These are phyloP conservation scores for Leucopsar rothschildi DNA, from an alignment of 2,113 vertebrate genomes.

Conservation along the genomic window DNA sequence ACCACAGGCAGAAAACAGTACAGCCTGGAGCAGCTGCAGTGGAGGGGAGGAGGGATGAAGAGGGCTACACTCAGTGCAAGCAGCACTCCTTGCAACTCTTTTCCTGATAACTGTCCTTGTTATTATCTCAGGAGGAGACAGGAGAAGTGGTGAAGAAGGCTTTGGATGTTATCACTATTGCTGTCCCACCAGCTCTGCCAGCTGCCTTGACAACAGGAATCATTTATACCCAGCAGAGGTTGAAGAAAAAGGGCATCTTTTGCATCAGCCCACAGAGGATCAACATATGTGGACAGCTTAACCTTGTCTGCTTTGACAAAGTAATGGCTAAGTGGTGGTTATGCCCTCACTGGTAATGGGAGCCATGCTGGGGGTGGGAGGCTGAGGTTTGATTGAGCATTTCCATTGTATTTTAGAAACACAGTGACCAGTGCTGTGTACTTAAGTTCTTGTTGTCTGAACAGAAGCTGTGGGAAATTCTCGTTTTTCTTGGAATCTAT, in stretches of 20 bases:
- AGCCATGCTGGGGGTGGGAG: not conserved
- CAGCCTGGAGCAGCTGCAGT: not conserved
- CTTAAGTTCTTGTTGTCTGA: not conserved
- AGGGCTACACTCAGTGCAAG: not conserved
- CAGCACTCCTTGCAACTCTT: not conserved
- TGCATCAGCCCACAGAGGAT: slow-evolving; percentile 82
- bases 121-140: slow-evolving; percentile 48
- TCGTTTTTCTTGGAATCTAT: not conserved
- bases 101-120: not conserved
- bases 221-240: slow-evolving; percentile 75
- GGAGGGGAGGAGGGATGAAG: not conserved
- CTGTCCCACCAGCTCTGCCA: slow-evolving; percentile 77
- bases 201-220: slow-evolving; percentile 79
- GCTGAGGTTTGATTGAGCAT: not conserved
- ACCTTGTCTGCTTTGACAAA: slow-evolving; percentile 84
- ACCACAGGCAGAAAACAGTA: not conserved
- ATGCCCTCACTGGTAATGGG: not conserved
- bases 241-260: slow-evolving; percentile 78
- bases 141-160: slow-evolving; percentile 76
- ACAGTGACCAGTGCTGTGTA: not conserved
- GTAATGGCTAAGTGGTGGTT: slow-evolving; percentile 28
- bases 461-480: not conserved
- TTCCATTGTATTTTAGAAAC: not conserved
- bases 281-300: slow-evolving; percentile 78
- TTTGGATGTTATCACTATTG: slow-evolving; percentile 79